Evolutionary conservation across 2,113 vertebrate genomes (phyloP).

Genomic region (Brachionichthys hirsutus): DNA sequence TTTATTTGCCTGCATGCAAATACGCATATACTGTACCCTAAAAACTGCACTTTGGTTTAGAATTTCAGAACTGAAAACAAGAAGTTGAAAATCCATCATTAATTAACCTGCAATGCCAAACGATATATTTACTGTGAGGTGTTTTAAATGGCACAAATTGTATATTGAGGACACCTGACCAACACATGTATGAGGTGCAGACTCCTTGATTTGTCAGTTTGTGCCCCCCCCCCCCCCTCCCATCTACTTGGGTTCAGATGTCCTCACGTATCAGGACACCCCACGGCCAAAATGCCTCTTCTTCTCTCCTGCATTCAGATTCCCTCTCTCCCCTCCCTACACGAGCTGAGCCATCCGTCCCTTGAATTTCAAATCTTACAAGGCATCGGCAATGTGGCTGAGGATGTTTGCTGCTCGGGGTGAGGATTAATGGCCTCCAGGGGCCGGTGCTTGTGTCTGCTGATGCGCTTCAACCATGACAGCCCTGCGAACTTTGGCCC

Average conservation of each 20-base stretch:
- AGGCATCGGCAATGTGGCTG: conserved; percentile 6
- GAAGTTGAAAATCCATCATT: no score
- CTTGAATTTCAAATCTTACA: conserved; percentile 7
- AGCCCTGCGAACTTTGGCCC: conserved; percentile 54
- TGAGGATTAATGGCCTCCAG: conserved; percentile 33
- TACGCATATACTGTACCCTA: no score
- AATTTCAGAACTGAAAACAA: no score
- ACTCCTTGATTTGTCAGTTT: conserved; percentile 2
- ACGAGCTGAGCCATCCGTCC: neutral
- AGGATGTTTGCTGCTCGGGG: neutral
- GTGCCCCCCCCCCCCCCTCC: no score
- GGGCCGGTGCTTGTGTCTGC: neutral
- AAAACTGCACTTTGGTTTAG: no score
- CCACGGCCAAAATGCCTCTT: conserved; percentile 10
- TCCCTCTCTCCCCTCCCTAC: no score
- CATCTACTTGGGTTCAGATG: conserved; percentile 21
- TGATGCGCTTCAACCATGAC: conserved; percentile 35
- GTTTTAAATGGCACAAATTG: no score
- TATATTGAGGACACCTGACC: no score
- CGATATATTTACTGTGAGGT: no score
- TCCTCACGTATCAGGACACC: conserved; percentile 11
- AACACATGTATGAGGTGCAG: conserved; percentile 6
- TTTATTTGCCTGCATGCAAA: no score
- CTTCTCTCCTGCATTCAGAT: neutral
- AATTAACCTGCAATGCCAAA: no score